Conservation (phyloP, 2,113 vertebrate species). For the Furnarius figulus region DNA sequence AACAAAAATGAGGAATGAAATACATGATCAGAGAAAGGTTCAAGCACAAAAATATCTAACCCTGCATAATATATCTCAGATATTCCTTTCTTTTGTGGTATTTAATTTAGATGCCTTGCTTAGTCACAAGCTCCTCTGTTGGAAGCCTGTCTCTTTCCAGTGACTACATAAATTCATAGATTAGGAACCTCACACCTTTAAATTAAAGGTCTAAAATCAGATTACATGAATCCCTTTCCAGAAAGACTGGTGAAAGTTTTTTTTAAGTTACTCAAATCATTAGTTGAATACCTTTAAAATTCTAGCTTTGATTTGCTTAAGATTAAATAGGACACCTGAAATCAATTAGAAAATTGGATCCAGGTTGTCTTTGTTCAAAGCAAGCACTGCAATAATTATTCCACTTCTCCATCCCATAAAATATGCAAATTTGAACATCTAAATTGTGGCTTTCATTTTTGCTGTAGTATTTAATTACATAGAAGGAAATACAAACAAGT, state of each 20-base stretch:
- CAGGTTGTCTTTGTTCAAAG: not conserved
- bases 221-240: not conserved
- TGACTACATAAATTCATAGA: not conserved
- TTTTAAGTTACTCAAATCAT: not conserved
- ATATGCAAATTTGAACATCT: not conserved
- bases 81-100: not conserved
- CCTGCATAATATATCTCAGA: not conserved
- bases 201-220: not conserved
- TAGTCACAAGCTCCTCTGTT: not conserved
- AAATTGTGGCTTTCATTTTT: not conserved
- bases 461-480: not conserved
- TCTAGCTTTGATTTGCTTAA: not conserved
- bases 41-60: not conserved
- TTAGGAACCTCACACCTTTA: not conserved
- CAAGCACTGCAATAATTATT: not conserved
- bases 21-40: not conserved
- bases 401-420: not conserved
- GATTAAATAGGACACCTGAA: not conserved
- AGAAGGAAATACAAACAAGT: not conserved
- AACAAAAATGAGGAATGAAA: not conserved
- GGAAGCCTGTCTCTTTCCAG: not conserved
- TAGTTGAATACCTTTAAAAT: not conserved
- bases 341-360: not conserved
- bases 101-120: not conserved
- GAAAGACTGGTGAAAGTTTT: not conserved